Evolutionary conservation across 2,797 vertebrate species (phyloP).

Genomic region (Macropodus opercularis): DNA sequence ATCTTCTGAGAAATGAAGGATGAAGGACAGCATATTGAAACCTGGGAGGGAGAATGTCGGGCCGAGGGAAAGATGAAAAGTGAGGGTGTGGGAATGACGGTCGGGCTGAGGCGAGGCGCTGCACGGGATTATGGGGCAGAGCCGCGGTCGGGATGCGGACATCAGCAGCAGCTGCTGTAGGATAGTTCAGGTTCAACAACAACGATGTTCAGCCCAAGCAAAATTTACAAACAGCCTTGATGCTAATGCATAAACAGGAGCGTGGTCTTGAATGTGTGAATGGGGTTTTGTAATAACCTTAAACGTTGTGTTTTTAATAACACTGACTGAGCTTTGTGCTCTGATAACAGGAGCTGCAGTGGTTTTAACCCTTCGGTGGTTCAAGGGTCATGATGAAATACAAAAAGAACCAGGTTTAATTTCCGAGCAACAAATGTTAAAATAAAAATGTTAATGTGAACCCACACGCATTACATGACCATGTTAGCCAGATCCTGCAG

Average conservation of each 20-base stretch:
- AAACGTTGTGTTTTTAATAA: conserved; percentile 31
- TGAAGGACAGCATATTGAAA: conserved; percentile 63
- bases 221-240: conserved; percentile 9
- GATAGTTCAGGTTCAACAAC: conserved; percentile 11
- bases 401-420: conserved; percentile 28
- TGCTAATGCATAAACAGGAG: conserved; percentile 23
- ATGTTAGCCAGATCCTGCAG: too few relatives aligned
- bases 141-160: conserved; percentile 43
- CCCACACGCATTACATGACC: too few relatives aligned
- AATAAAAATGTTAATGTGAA: too few relatives aligned
- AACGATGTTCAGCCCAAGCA: neutral
- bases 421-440: too few relatives aligned
- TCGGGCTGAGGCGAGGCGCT: conserved; percentile 37
- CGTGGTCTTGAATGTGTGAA: neutral
- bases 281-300: conserved; percentile 20
- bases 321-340: conserved; percentile 35
- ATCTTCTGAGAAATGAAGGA: conserved; percentile 68
- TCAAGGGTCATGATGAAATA: conserved; percentile 32
- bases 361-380: conserved; percentile 19
- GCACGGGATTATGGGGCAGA: conserved; percentile 58
- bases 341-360: conserved; percentile 35
- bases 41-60: conserved; percentile 36
- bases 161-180: conserved; percentile 4
- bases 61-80: conserved; percentile 55
- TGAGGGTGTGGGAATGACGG: conserved; percentile 54